Percentiles rank a stretch among this genome's conserved stretches.
phyloP scores from a whole-genome alignment of 53 echinoderm and acorn worm genomes.

The Stichopus horrens region DNA sequence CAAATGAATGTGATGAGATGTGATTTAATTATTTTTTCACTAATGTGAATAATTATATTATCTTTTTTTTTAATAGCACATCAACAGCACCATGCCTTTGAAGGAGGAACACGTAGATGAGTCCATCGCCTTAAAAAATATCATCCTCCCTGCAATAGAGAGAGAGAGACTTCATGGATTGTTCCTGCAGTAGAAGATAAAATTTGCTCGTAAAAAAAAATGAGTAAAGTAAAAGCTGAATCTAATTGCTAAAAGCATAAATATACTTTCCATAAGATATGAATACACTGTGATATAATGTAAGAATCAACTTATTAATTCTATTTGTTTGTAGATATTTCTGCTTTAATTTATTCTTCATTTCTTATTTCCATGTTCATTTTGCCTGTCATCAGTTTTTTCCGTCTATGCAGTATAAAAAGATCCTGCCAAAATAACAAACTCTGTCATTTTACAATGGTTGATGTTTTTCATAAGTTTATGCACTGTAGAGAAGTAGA shows the following conservation, averaged over 20 bases:
- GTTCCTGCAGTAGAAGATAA: background rate
- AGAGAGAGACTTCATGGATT: background rate
- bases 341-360: background rate
- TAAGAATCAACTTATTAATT: background rate
- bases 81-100: conserved; percentile 88
- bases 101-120: conserved; percentile 70
- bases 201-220: background rate
- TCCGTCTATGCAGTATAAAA: background rate
- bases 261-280: no score
- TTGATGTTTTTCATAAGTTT: no score
- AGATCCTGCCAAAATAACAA: no score
- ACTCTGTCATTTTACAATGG: no score
- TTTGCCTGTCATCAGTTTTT: background rate
- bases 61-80: conserved; percentile 63
- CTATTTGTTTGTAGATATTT: background rate
- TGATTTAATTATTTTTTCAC: background rate
- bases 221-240: background rate
- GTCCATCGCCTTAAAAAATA: background rate
- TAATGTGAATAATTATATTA: background rate
- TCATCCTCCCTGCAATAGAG: background rate
- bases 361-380: background rate
- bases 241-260: background rate
- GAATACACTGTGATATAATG: no score
- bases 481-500: no score
- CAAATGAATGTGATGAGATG: background rate